These are phyloP conservation scores for Apoda limacodes DNA, from an alignment of 2,888 invertebrate species.

Conservation along the genomic window DNA sequence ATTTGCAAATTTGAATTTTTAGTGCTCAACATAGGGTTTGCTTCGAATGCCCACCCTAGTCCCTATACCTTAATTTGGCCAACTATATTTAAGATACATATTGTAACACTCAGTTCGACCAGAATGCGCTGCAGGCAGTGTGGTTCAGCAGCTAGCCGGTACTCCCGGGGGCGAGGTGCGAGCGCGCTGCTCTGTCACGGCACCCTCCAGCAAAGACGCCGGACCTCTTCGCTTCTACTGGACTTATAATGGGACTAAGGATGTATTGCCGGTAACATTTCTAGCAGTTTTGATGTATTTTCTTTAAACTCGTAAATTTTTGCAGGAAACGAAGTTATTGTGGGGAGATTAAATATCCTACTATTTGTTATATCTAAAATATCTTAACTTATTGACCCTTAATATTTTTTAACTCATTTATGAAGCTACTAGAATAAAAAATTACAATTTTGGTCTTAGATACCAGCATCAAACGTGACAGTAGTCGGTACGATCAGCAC, in stretches of 20 bases:
- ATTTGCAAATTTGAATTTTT: too few species aligned
- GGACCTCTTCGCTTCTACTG: slow-evolving; percentile 80
- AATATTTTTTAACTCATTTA: too few species aligned
- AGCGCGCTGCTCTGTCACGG: slow-evolving; percentile 85
- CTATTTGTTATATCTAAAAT: too few species aligned
- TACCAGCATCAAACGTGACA: slow-evolving; percentile 64
- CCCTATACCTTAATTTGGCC: too few species aligned
- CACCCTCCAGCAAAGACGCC: slow-evolving; percentile 75
- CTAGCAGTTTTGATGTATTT: too few species aligned
- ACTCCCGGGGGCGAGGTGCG: slow-evolving; percentile 79
- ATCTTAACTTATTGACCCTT: too few species aligned
- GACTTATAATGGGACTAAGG: slow-evolving; percentile 85
- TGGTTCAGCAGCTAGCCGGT: slow-evolving; percentile 78
- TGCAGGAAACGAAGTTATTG: not conserved
- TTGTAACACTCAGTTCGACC: slow-evolving; percentile 80
- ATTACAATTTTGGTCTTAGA: slow-evolving; percentile 37
- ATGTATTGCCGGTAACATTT: slow-evolving; percentile 82
- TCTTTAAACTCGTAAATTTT: too few species aligned
- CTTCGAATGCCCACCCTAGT: too few species aligned
- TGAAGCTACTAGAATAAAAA: not conserved
- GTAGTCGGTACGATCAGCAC: slow-evolving; percentile 68
- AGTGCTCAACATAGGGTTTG: too few species aligned
- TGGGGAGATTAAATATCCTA: too few species aligned
- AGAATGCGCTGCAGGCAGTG: slow-evolving; percentile 79
- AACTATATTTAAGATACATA: too few species aligned